These are phyloP conservation scores for Conops quadrifasciatus DNA, from an alignment of 2,888 invertebrate species.

Conservation along the genomic window DNA sequence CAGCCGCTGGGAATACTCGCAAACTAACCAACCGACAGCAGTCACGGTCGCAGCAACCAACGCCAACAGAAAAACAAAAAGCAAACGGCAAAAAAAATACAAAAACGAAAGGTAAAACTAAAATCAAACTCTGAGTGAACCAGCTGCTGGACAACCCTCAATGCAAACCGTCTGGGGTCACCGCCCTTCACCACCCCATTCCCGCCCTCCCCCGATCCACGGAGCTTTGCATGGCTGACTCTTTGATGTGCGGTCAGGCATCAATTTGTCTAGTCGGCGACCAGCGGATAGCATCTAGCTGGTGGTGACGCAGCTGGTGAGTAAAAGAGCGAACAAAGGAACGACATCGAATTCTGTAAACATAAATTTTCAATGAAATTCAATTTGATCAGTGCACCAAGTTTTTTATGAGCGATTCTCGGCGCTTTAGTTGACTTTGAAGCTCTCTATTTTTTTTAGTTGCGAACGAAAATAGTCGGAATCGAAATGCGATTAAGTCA, in stretches of 20 bases:
- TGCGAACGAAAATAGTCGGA: too few species aligned
- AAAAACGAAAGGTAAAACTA: too few species aligned
- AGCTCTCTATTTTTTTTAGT: background rate
- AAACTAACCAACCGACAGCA: background rate
- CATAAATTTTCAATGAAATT: slow-evolving; percentile 22
- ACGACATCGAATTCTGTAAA: background rate
- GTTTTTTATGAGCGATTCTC: background rate
- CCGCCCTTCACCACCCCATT: too few species aligned
- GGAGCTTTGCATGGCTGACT: background rate
- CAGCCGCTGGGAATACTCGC: too few species aligned
- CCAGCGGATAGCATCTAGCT: background rate
- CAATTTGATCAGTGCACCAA: slow-evolving; percentile 9
- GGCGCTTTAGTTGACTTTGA: slow-evolving; percentile 7
- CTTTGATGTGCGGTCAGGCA: background rate
- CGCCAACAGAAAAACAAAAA: background rate
- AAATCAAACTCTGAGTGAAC: too few species aligned
- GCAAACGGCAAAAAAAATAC: too few species aligned
- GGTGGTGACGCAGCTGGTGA: background rate
- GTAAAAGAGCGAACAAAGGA: background rate
- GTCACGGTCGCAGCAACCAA: background rate
- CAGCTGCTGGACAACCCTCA: too few species aligned
- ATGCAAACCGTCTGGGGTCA: too few species aligned
- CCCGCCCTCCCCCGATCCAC: too few species aligned
- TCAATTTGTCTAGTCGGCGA: background rate
- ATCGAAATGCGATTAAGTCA: background rate